Evolutionary conservation across 2,888 invertebrate species (phyloP).

Genomic region (Adelognathus sp.): DNA sequence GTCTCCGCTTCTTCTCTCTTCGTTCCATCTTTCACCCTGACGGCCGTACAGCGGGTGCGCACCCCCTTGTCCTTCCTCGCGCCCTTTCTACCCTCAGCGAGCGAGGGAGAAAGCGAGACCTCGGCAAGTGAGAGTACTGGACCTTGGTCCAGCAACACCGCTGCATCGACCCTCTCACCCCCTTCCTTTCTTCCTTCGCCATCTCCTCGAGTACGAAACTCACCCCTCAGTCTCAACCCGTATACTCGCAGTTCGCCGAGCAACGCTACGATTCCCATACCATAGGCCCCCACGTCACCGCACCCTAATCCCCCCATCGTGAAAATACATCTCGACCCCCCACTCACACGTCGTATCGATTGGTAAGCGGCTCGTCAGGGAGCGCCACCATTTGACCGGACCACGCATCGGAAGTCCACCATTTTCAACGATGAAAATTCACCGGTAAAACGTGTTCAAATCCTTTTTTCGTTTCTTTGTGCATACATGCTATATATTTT

Average conservation of each 20-base stretch:
- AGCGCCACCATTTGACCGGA: slow-evolving; percentile 72
- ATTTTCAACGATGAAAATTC: slow-evolving; percentile 42
- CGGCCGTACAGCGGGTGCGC: slow-evolving; percentile 53
- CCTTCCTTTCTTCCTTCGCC: slow-evolving; percentile 64
- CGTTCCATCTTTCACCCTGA: slow-evolving; percentile 63
- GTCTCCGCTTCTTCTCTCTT: slow-evolving; percentile 52
- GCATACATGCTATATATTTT: neutral
- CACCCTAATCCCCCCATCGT: slow-evolving; percentile 79
- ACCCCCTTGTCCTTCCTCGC: slow-evolving; percentile 67
- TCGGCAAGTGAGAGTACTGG: slow-evolving; percentile 77
- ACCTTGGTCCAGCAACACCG: slow-evolving; percentile 79
- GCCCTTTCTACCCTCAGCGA: slow-evolving; percentile 61
- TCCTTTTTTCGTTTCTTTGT: neutral
- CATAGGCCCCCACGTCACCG: slow-evolving; percentile 73
- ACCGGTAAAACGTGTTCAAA: too few relatives aligned
- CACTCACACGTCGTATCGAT: slow-evolving; percentile 75
- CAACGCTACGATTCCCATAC: slow-evolving; percentile 40
- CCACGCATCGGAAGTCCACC: slow-evolving; percentile 61
- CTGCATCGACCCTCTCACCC: slow-evolving; percentile 79
- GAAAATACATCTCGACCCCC: slow-evolving; percentile 73
- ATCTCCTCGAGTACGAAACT: slow-evolving; percentile 31
- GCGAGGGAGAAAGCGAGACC: slow-evolving; percentile 38
- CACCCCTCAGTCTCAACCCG: slow-evolving; percentile 28
- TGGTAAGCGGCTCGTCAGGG: slow-evolving; percentile 75
- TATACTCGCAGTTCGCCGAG: slow-evolving; percentile 2